Conservation (phyloP, 1,140 invertebrate species). For the Drosophila carrolli region DNA sequence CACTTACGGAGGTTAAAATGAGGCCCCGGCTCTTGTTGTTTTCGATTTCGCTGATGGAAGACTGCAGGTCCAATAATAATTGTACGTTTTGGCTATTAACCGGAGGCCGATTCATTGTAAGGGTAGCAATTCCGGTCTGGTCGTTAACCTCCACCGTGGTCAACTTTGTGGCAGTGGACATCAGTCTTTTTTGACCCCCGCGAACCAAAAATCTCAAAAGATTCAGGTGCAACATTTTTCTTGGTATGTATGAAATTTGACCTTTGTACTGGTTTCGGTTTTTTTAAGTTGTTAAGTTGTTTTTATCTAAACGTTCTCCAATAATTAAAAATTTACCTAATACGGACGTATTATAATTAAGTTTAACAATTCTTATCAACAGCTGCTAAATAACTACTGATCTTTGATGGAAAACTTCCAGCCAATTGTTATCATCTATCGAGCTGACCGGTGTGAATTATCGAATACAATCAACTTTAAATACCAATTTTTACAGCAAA, state of each 20-base stretch:
- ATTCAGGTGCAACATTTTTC: conserved; percentile 50
- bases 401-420: conserved; percentile 13
- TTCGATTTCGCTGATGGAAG: conserved; percentile 88
- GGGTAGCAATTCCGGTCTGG: conserved; percentile 88
- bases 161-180: conserved; percentile 56
- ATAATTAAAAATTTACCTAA: too few relatives aligned
- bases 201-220: conserved; percentile 27
- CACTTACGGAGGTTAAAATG: conserved; percentile 92
- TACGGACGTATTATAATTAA: neutral
- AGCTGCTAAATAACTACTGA: conserved; percentile 6
- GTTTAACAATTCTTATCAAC: conserved; percentile 8
- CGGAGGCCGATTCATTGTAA: conserved; percentile 90
- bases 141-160: conserved; percentile 86
- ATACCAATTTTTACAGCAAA: neutral
- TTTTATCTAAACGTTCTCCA: too few relatives aligned
- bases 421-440: conserved; percentile 10
- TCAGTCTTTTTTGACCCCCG: conserved; percentile 9
- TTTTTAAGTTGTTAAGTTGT: neutral
- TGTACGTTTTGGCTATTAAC: conserved; percentile 94
- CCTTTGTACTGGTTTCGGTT: conserved; percentile 1
- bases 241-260: neutral
- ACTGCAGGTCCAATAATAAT: conserved; percentile 88
- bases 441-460: neutral
- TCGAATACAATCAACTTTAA: conserved; percentile 19
- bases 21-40: conserved; percentile 90